phyloP scores from a whole-genome alignment of 2,888 invertebrate genomes.

The Caenorhabditis sp. region DNA sequence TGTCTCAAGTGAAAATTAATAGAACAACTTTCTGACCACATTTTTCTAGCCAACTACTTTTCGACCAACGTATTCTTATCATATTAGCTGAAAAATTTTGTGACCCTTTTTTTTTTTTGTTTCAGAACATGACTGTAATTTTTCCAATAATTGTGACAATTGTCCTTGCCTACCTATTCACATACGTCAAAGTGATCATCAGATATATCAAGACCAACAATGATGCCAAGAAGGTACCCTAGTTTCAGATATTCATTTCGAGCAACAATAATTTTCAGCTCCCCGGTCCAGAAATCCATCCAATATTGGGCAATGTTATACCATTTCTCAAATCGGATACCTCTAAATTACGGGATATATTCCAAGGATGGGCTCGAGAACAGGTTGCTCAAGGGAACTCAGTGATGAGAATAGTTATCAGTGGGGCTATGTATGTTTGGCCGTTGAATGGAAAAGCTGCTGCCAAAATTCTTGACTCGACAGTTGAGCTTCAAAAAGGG shows the following conservation, averaged over 20 bases:
- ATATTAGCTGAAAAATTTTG: too few species aligned
- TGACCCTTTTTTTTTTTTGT: too few species aligned
- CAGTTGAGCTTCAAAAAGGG: slow-evolving; percentile 70
- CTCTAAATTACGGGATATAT: slow-evolving; percentile 17
- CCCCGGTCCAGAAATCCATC: slow-evolving; percentile 29
- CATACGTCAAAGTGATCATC: slow-evolving; percentile 17
- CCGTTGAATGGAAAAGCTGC: slow-evolving; percentile 38
- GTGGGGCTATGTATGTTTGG: slow-evolving; percentile 30
- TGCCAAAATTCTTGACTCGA: slow-evolving; percentile 63
- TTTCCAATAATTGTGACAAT: slow-evolving; percentile 9
- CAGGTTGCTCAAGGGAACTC: slow-evolving; percentile 13
- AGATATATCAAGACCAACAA: slow-evolving; percentile 13
- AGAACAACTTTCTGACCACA: too few species aligned
- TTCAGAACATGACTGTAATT: slow-evolving; percentile 13
- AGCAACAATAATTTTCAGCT: slow-evolving; percentile 9
- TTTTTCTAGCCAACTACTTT: too few species aligned
- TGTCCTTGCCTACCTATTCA: slow-evolving; percentile 7
- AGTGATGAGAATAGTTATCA: slow-evolving; percentile 22
- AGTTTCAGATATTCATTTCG: background rate
- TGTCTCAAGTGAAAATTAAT: too few species aligned
- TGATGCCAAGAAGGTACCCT: slow-evolving; percentile 23
- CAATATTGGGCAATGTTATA: slow-evolving; percentile 22
- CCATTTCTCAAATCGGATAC: slow-evolving; percentile 10
- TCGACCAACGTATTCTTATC: too few species aligned
- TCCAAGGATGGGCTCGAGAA: slow-evolving; percentile 29